phyloP scores from a whole-genome alignment of 2,888 invertebrate species.

The Acrobasis suavella region DNA sequence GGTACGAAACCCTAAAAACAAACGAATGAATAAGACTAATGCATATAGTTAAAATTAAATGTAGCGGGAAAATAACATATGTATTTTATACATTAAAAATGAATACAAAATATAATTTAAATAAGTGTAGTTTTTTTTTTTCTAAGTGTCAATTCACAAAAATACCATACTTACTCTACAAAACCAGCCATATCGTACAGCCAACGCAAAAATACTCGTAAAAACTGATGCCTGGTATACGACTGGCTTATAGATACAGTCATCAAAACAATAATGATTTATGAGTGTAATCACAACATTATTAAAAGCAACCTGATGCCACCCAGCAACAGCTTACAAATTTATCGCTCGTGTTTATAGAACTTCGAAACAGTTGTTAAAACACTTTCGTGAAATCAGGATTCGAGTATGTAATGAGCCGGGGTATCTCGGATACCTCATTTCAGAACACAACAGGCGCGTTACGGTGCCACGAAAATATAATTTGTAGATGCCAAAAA shows the following conservation, averaged over 20 bases:
- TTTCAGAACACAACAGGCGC: no score
- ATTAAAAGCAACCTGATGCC: conserved; percentile 7
- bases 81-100: no score
- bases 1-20: no score
- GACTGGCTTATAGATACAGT: conserved; percentile 2
- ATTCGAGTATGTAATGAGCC: neutral
- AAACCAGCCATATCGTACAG: neutral
- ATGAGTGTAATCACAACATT: conserved; percentile 9
- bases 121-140: no score
- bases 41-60: no score
- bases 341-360: conserved; percentile 9
- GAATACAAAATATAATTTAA: neutral
- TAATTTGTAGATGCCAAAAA: no score
- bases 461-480: no score
- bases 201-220: neutral
- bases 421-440: neutral
- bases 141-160: neutral
- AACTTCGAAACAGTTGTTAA: neutral
- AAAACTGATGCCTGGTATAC: no score
- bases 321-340: conserved; percentile 5
- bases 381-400: no score
- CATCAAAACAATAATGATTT: conserved; percentile 15
- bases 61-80: no score
- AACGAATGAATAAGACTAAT: no score
- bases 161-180: neutral